Evolutionary conservation across 2,888 invertebrate genomes (phyloP).

Genomic region (Cyclophora punctaria): DNA sequence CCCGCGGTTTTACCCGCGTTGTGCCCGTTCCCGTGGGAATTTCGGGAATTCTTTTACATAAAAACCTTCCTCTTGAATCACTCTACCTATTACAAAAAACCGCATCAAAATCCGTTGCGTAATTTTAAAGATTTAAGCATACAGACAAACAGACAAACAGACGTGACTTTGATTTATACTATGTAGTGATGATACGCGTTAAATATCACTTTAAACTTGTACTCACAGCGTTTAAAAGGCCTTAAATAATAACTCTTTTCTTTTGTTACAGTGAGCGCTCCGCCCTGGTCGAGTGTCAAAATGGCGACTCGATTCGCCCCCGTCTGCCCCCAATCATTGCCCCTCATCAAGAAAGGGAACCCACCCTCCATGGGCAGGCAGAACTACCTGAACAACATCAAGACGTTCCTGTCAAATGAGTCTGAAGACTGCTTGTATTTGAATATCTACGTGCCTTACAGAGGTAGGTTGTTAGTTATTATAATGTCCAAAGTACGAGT

Average conservation of each 20-base stretch:
- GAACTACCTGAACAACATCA: constrained; percentile 81
- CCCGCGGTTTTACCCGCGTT: too few species aligned
- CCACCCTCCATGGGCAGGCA: constrained; percentile 79
- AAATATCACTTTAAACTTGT: too few species aligned
- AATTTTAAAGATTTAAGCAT: too few species aligned
- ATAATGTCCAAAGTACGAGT: too few species aligned
- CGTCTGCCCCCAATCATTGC: constrained; percentile 90
- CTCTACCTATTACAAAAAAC: too few species aligned
- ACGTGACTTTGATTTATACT: too few species aligned
- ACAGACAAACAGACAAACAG: too few species aligned
- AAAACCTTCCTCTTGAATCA: too few species aligned
- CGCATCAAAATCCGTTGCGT: too few species aligned
- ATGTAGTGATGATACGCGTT: too few species aligned
- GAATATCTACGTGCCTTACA: constrained; percentile 92
- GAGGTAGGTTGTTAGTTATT: constrained; percentile 76
- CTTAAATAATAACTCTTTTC: constrained; percentile 1
- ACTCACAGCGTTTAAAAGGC: constrained; percentile 3
- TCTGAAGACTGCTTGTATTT: constrained; percentile 93
- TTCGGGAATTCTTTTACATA: too few species aligned
- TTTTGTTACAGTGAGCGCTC: constrained; percentile 78
- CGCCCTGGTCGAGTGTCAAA: constrained; percentile 84
- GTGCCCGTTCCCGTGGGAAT: too few species aligned
- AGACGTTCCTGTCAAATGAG: constrained; percentile 80
- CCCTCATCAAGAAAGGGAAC: constrained; percentile 77
- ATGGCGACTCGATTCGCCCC: constrained; percentile 83